Evolutionary conservation across 2,797 vertebrate species (phyloP), one percentile per base, ranked within the genome.

Genomic region (Halcyon leucocephala): DNA sequence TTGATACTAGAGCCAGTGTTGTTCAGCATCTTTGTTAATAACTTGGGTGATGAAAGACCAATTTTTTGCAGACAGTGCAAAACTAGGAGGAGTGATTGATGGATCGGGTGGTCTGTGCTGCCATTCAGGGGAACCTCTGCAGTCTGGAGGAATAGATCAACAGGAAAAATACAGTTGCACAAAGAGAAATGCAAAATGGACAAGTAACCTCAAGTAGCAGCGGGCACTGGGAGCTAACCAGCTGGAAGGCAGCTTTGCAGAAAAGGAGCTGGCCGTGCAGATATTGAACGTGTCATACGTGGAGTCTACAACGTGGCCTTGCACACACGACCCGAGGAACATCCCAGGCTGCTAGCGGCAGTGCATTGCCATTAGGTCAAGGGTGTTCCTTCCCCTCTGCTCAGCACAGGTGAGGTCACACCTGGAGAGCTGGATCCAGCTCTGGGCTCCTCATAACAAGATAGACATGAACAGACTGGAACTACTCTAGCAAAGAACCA

Each of bases 341-440:
- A 18, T 67, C 33, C 12, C 62, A 42, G 17, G 10, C 41, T 82
- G 21, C 54, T 79, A 28, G 25, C 83, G 33, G 15, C 12, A 14
- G 12, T 7, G 42, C 10, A 1, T 4, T 89, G 41, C 39, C 3
- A 1, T 49, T 42, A 49, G 35, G 5, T 44, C 0, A 1, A 15
- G 12, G n/a, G 10, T 64, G 33, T 62, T 83, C 24, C 46, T 86
- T 76, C 18, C 21, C 7, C 12, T 55, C 31, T 39, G 2, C 16
- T 35, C 19, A 4, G 49, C 2, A 1, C 42, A 54, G 52, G 6
- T 54, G 28, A 28, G 29, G 9, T 58, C 15, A 46, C 18, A 18
- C 4, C n/a, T 70, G 37, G 22, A 72, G 17, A 55, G 10, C 18
- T 51, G 25, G 14, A 44, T 73, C 18, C 21, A 55, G 14, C 48